Evolutionary conservation across 1,140 invertebrate species (phyloP), one percentile per base, ranked within the genome.

Genomic region (Ooceraea biroi): DNA sequence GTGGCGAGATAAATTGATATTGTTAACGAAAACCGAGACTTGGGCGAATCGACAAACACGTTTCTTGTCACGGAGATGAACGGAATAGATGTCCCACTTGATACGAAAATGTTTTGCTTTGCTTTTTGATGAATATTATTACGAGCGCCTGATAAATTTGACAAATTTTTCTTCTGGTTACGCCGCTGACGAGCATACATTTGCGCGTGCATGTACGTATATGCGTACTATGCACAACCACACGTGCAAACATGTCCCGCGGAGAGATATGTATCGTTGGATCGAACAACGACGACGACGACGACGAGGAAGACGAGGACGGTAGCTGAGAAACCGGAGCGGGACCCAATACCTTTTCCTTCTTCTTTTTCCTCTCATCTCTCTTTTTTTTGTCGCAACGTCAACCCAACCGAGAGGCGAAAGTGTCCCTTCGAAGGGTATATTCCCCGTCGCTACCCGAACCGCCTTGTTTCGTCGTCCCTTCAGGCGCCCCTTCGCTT

Each of bases 281-380:
- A 89, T 87, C 83, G 87, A 89, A 88, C 84, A 77, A 82, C 36
- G 69, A 83, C 78, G 44, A 27, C 55, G 50, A 50, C 46, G 71
- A 58, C 25, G 8, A 44, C 41, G 77, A 46, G n/a, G 69, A 66
- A 58, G 87, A 60, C 41, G 72, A 63, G 30, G 55, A 69, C 48
- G 87, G 87, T 89, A 88, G 86, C 58, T 80, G 76, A 46, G 85
- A 85, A 89, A 89, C 85, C 84, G 82, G 85, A 86, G 82, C 88
- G 85, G 78, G 36, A 78, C 36, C 48, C 85, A 65, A 78, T 71
- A 68, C 72, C 63, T 73, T 57, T 82, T 74, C 73, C 80, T 84
- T 77, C 61, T 68, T 61, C 48, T 83, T 44, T n/a, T 27, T 80
- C 63, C 55, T 57, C 22, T 25, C 46, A 11, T 22, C 36, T 41